Conservation (phyloP, 23 tunicate species). For the Clavelina lepadiformis region DNA sequence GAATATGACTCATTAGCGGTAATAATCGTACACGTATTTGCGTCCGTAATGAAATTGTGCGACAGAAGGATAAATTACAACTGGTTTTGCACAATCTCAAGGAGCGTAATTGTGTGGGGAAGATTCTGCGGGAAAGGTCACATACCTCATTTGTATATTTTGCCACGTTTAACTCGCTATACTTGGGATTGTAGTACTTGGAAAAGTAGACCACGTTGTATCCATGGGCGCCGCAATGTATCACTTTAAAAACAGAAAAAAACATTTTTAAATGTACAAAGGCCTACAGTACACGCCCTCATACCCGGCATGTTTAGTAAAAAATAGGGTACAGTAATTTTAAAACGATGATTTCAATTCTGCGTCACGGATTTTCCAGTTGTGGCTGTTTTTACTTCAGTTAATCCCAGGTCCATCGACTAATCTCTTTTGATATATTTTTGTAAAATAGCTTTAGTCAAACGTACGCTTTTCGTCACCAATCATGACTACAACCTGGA, state of each 20-base stretch:
- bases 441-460: not conserved
- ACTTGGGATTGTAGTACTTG: constrained; percentile 51
- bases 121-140: too few relatives aligned
- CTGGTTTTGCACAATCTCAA: too few relatives aligned
- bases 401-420: not conserved
- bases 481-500: too few relatives aligned
- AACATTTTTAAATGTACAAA: not conserved
- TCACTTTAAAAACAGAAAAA: constrained; percentile 30
- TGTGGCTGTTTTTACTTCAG: not conserved
- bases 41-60: too few relatives aligned
- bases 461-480: too few relatives aligned
- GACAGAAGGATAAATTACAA: too few relatives aligned
- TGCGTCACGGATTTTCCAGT: not conserved
- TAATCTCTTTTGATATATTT: not conserved
- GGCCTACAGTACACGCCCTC: not conserved
- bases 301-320: not conserved
- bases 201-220: constrained; percentile 76
- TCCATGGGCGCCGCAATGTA: constrained; percentile 86
- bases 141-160: constrained; percentile 70
- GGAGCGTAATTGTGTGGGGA: too few relatives aligned
- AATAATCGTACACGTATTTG: too few relatives aligned
- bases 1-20: too few relatives aligned
- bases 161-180: constrained; percentile 71
- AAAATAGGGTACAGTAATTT: not conserved
- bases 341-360: not conserved